Conservation (phyloP, 2,888 invertebrate species). For the Eupeodes latifasciatus region DNA sequence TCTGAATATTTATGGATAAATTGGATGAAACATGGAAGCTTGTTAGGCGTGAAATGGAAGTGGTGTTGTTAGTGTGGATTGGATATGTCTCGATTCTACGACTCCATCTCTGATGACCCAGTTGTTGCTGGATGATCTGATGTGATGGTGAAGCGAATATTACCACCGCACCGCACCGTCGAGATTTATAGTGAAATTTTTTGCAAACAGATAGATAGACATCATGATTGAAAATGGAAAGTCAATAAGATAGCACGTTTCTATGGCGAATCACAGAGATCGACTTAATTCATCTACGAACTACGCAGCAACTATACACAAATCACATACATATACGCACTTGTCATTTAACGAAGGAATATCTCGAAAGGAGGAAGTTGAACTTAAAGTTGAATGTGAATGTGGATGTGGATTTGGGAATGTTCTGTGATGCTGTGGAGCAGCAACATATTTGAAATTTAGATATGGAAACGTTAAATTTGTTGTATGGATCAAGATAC, state of each 20-base stretch:
- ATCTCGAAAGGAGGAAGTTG: slow-evolving; percentile 43
- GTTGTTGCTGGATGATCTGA: slow-evolving; percentile 36
- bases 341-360: neutral
- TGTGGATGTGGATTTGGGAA: slow-evolving; percentile 4
- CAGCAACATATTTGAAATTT: slow-evolving; percentile 2
- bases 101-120: slow-evolving; percentile 51
- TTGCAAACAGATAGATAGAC: slow-evolving; percentile 29
- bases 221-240: slow-evolving; percentile 65
- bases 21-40: slow-evolving; percentile 38
- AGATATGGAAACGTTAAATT: slow-evolving; percentile 32
- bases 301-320: neutral
- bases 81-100: slow-evolving; percentile 38
- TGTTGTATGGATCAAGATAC: neutral
- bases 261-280: slow-evolving; percentile 10
- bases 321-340: slow-evolving; percentile 13
- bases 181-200: slow-evolving; percentile 51
- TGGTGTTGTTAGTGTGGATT: too few species aligned
- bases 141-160: neutral
- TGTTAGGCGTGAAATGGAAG: slow-evolving; percentile 50
- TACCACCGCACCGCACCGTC: neutral
- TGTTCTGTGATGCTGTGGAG: neutral
- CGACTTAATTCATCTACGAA: neutral
- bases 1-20: slow-evolving; percentile 3
- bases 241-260: slow-evolving; percentile 50
- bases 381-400: neutral